phyloP scores from a whole-genome alignment of 2,888 invertebrate genomes.

The Coleophora deauratella region DNA sequence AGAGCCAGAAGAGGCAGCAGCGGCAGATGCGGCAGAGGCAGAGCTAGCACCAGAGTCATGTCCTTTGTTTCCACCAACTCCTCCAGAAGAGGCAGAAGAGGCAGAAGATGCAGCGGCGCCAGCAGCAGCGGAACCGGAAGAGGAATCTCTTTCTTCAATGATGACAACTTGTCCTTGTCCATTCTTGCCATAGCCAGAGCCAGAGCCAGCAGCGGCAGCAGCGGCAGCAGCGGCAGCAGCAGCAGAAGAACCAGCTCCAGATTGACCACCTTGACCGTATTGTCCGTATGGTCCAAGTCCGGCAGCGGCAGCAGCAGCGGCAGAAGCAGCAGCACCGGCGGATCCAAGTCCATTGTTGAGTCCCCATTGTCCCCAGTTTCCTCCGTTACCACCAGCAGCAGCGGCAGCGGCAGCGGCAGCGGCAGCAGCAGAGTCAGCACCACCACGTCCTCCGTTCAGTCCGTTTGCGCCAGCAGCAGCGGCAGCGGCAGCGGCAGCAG shows the following conservation, averaged over 20 bases:
- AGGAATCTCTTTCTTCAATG: neutral
- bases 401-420: neutral
- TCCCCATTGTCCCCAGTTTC: neutral
- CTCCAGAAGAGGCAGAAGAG: neutral
- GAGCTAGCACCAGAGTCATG: neutral
- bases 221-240: neutral
- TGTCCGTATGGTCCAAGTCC: neutral
- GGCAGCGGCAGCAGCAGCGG: neutral
- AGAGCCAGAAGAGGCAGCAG: slow-evolving; percentile 1
- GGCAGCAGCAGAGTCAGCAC: neutral
- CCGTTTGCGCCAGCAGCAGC: neutral
- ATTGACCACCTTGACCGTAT: neutral
- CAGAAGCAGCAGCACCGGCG: neutral
- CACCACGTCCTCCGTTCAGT: neutral
- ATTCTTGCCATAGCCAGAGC: too few species aligned
- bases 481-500: neutral
- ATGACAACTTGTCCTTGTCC: neutral
- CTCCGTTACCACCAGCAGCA: neutral
- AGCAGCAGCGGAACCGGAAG: slow-evolving; percentile 1
- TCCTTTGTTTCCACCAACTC: neutral
- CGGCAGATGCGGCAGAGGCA: neutral
- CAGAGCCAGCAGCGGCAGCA: slow-evolving; percentile 4
- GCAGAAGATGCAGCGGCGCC: slow-evolving; percentile 2
- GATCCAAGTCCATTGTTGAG: neutral
- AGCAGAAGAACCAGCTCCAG: neutral